Percentiles rank a stretch among this genome's conserved stretches.
Conservation (phyloP, 2,888 invertebrate genomes). For the Villa cingulata region DNA sequence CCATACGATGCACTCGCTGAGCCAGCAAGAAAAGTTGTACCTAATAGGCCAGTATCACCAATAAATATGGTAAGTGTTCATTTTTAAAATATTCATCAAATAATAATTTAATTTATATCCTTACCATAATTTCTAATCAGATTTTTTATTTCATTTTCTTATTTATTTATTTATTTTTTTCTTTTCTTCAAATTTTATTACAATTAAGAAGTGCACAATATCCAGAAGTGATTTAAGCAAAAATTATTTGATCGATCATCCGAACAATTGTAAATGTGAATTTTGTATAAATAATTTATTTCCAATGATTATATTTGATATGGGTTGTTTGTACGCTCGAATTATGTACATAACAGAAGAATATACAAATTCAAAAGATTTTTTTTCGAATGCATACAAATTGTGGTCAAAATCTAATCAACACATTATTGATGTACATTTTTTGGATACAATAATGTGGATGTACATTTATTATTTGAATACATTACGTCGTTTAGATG, state of each 20-base stretch:
- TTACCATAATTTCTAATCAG: not conserved
- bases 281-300: constrained; percentile 15
- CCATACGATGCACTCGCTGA: constrained; percentile 1
- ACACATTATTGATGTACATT: no score
- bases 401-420: constrained; percentile 22
- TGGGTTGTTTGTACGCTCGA: constrained; percentile 27
- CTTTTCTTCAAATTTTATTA: no score
- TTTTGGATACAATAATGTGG: constrained; percentile 11
- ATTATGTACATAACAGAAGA: constrained; percentile 23
- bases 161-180: not conserved
- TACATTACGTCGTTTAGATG: constrained; percentile 20
- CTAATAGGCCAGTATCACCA: constrained; percentile 1
- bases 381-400: constrained; percentile 19
- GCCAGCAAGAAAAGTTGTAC: not conserved
- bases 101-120: not conserved
- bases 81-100: not conserved
- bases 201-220: not conserved
- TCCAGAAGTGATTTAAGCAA: not conserved
- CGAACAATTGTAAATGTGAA: constrained; percentile 10
- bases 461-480: constrained; percentile 23
- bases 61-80: constrained; percentile 1
- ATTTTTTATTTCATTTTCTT: not conserved
- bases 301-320: constrained; percentile 22
- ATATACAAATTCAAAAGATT: constrained; percentile 20
- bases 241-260: constrained; percentile 11